A percentile compares a stretch with the other conserved stretches of the same genome.
phyloP scores from a whole-genome alignment of 2,888 invertebrate genomes.

The Eristalis intricaria region DNA sequence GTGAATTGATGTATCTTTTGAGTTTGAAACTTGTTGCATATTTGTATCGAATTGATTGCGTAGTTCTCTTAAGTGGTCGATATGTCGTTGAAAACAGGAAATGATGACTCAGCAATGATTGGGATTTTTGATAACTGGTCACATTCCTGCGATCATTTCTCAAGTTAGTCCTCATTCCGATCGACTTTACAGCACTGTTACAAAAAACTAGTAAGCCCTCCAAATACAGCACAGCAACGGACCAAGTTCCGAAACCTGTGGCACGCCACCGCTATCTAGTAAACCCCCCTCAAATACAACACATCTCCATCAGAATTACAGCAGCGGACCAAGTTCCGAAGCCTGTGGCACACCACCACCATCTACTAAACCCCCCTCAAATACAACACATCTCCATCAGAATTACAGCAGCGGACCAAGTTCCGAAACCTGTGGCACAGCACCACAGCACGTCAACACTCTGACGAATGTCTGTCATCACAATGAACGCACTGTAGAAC shows the following conservation, averaged over 20 bases:
- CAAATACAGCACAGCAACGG: neutral
- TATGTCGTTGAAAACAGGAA: neutral
- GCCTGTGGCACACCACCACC: neutral
- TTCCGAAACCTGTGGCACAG: neutral
- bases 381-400: no score
- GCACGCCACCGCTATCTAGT: neutral
- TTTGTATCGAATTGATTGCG: neutral
- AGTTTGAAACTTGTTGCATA: neutral
- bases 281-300: no score
- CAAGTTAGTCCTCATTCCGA: no score
- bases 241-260: neutral
- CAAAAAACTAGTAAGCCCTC: no score
- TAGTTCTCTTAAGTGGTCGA: neutral
- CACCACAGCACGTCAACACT: neutral
- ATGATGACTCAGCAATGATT: neutral
- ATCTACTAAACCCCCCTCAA: no score
- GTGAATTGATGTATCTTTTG: neutral
- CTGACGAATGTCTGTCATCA: conserved; percentile 49
- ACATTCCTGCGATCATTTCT: no score
- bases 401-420: neutral
- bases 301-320: neutral
- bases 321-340: neutral
- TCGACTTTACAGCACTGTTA: no score
- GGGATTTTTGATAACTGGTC: no score
- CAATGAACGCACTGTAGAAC: neutral